phyloP scores from a whole-genome alignment of 2,797 vertebrate genomes.

The Phataginus tetradactyla region DNA sequence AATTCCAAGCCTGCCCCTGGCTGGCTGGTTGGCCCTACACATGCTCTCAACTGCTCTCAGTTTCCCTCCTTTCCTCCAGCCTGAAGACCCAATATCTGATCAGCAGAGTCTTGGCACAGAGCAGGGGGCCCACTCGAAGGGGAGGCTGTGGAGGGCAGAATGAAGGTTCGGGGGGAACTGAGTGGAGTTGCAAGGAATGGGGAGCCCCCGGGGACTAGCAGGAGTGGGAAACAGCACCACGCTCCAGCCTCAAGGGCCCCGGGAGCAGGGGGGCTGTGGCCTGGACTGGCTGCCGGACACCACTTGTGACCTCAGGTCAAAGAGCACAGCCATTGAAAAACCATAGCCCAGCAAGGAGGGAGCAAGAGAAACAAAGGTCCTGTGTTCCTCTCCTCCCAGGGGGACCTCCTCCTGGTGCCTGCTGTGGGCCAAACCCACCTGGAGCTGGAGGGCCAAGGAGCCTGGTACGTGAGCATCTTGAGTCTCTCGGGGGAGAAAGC shows the following conservation, averaged over 20 bases:
- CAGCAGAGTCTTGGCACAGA: neutral
- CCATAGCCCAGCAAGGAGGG: neutral
- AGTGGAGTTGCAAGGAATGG: neutral
- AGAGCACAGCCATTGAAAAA: neutral
- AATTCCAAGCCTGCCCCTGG: neutral
- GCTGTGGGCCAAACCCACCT: neutral
- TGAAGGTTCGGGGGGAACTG: too few species aligned
- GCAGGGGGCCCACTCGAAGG: neutral
- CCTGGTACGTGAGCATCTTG: fast-evolving
- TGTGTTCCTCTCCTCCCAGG: neutral
- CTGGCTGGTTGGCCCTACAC: neutral
- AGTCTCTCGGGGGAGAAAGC: neutral
- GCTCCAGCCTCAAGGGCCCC: neutral
- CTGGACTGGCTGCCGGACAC: neutral
- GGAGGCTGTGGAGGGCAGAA: neutral
- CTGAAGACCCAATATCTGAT: neutral
- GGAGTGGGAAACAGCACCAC: fast-evolving
- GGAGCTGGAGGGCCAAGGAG: neutral
- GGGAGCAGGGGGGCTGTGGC: neutral
- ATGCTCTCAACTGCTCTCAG: neutral
- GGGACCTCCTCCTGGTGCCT: neutral
- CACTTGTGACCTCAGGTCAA: neutral
- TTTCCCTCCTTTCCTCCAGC: neutral
- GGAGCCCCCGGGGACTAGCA: fast-evolving
- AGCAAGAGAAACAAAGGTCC: neutral